phyloP scores from a whole-genome alignment of 92 coral and sea anemone species.

The Galaxea fascicularis region DNA sequence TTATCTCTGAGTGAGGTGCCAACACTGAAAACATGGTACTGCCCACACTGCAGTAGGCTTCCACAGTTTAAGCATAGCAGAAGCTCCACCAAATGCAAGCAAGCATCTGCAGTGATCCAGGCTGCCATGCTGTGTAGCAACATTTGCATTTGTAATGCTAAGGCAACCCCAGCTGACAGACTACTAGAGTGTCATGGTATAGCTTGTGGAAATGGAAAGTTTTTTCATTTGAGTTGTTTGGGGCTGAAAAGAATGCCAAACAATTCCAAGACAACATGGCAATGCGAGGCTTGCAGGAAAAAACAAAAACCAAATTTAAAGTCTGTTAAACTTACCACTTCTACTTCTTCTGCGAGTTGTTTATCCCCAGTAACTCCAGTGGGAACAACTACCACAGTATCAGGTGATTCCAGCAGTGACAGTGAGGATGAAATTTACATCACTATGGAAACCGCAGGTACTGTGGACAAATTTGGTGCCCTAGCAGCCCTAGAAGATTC shows the following conservation, averaged over 20 bases:
- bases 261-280: too few species aligned
- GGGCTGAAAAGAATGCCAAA: too few species aligned
- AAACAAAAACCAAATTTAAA: not conserved
- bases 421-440: slow-evolving; percentile 49
- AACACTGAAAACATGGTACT: not conserved
- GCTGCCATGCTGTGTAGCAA: slow-evolving; percentile 9
- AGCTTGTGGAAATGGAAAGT: slow-evolving; percentile 12
- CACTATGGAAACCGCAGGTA: slow-evolving; percentile 28
- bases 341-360: slow-evolving; percentile 26
- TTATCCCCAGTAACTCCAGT: not conserved
- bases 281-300: slow-evolving; percentile 17
- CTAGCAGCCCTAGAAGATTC: slow-evolving; percentile 12
- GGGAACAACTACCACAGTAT: too few species aligned
- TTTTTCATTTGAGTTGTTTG: too few species aligned
- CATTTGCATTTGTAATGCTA: too few species aligned
- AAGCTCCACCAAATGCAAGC: not conserved
- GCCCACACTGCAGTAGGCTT: not conserved
- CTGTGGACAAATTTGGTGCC: slow-evolving; percentile 23
- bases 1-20: not conserved
- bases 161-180: slow-evolving; percentile 20
- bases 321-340: slow-evolving; percentile 28
- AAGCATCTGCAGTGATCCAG: slow-evolving; percentile 3
- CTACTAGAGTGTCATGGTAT: slow-evolving; percentile 23
- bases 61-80: slow-evolving; percentile 24
- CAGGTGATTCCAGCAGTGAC: slow-evolving; percentile 47